Evolutionary conservation across 2,888 invertebrate genomes (phyloP), one percentile per base, ranked within the genome.

Genomic region (Adelognathus sp.): DNA sequence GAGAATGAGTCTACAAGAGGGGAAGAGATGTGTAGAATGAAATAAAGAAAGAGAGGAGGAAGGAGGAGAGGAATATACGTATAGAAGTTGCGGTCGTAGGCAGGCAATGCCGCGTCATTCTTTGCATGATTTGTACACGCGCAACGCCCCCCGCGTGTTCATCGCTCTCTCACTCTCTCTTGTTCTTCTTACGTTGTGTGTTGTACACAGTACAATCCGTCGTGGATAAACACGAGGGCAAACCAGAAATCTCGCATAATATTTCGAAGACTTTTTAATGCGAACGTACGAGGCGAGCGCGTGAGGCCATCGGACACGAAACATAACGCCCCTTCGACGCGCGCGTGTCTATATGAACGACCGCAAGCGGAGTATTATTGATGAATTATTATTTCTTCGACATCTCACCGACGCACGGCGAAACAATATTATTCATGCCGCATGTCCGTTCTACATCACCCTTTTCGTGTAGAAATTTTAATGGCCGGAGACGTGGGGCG

Each of bases 41-140:
- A 60, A 54, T 41, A 36, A 46, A 61, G 61, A n/a, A 61, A 63
- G 18, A 56, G 18, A 52, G 39, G 31, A 33, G 41, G 27, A 39
- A 39, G 27, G 66, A 39, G 33, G 67, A 52, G 61, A 44, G 36
- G 50, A 36, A 77, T n/a, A 72, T 50, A 56, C 36, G 27, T 31
- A 31, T 7, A 60, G 56, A n/a, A 72, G 72, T 29, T 67, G n/a
- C n/a, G 54, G 54, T 52, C 44, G 58, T 71, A 76, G 67, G 79
- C 69, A 78, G 60, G 77, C 86, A 80, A 82, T 86, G 88, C 88
- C 82, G 83, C 87, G 89, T 90, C 90, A 89, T 87, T 87, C 86
- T 84, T 85, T 77, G 86, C 85, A 86, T 89, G 89, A 90, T 90
- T 90, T 89, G 88, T 88, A 87, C 86, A 84, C 85, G 87, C 84